Conservation (phyloP, 2,797 vertebrate genomes). For the Psittacula derbiana region DNA sequence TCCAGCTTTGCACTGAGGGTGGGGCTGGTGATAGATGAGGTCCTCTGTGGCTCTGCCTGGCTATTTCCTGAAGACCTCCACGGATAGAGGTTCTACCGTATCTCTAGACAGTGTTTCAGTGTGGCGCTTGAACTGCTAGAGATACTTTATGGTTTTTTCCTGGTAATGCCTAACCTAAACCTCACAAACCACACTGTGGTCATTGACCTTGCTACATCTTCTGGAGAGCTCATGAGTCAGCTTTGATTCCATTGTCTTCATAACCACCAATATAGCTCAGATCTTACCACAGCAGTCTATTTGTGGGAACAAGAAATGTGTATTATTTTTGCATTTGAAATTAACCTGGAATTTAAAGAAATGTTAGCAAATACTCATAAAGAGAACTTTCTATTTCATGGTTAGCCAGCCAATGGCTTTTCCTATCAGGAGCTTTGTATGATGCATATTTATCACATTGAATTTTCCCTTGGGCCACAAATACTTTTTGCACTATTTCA, state of each 20-base stretch:
- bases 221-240: neutral
- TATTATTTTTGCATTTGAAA: neutral
- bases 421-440: neutral
- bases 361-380: neutral
- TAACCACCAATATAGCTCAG: neutral
- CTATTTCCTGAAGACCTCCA: neutral
- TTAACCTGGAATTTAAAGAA: neutral
- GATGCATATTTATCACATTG: neutral
- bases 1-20: neutral
- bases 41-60: neutral
- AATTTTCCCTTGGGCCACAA: neutral
- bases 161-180: neutral
- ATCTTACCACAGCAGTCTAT: neutral
- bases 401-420: neutral
- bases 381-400: neutral
- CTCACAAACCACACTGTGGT: neutral
- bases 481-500: neutral
- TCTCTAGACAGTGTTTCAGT: neutral
- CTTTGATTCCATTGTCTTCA: neutral
- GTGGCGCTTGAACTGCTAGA: neutral
- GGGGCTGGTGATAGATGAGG: neutral
- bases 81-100: rapidly evolving
- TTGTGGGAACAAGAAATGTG: neutral
- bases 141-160: neutral
- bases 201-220: neutral